These are phyloP conservation scores for Tyto alba DNA, from an alignment of 2,113 vertebrate species.

Conservation along the genomic window DNA sequence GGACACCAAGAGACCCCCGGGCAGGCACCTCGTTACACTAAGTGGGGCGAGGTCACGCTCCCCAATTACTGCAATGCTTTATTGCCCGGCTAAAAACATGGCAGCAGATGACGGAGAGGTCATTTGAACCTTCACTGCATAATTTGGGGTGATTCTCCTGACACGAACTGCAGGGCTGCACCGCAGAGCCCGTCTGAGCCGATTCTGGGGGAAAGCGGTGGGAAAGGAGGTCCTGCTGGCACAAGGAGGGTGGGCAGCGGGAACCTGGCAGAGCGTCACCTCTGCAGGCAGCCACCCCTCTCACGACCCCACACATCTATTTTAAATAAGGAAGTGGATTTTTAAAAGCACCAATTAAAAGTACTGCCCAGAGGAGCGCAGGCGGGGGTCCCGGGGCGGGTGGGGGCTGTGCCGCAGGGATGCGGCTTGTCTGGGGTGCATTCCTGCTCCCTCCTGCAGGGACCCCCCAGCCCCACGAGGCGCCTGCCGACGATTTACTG, in stretches of 20 bases:
- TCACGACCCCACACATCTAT: background rate
- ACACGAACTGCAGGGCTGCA: background rate
- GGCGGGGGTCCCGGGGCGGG: background rate
- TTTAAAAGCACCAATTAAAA: background rate
- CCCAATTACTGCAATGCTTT: constrained; percentile 32
- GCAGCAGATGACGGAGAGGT: background rate
- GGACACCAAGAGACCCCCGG: background rate
- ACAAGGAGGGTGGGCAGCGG: background rate
- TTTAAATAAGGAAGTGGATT: background rate
- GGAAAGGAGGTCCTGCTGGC: background rate
- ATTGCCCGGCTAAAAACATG: background rate
- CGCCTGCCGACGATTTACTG: background rate
- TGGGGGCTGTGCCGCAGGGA: background rate
- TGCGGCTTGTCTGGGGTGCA: background rate
- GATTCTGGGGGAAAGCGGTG: background rate
- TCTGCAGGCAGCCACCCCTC: background rate
- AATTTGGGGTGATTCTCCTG: background rate
- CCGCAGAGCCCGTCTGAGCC: background rate
- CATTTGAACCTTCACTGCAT: background rate
- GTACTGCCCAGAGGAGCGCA: background rate
- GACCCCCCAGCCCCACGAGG: background rate
- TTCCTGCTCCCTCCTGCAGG: background rate
- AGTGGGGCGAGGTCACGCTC: constrained; percentile 19
- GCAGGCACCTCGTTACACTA: background rate
- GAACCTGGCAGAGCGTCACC: background rate